phyloP scores from a whole-genome alignment of 2,888 invertebrate genomes.

The Drosophila meridionalis region DNA sequence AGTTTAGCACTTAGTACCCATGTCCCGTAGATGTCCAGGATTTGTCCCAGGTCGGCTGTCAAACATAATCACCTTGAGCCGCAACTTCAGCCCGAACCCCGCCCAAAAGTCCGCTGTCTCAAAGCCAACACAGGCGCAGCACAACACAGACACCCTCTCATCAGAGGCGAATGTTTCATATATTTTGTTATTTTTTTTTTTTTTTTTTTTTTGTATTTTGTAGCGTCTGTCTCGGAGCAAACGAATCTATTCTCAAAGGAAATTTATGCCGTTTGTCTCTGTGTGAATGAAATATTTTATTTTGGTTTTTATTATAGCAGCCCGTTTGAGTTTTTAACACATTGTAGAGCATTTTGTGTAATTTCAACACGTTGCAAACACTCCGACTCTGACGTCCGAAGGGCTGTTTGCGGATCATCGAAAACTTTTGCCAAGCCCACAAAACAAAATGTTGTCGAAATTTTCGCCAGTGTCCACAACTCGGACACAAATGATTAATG shows the following conservation, averaged over 20 bases:
- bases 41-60: conserved; percentile 78
- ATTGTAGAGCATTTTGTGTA: conserved; percentile 69
- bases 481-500: conserved; percentile 80
- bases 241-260: conserved; percentile 78
- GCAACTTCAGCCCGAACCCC: conserved; percentile 36
- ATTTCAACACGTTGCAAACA: conserved; percentile 78
- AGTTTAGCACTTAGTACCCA: conserved; percentile 58
- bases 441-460: conserved; percentile 54
- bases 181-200: conserved; percentile 28
- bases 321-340: conserved; percentile 67
- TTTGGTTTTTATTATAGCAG: conserved; percentile 55
- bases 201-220: conserved; percentile 28
- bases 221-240: conserved; percentile 49
- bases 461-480: conserved; percentile 71
- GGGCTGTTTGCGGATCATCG: conserved; percentile 43
- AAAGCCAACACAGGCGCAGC: background rate
- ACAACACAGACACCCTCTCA: conserved; percentile 45
- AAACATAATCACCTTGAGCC: conserved; percentile 77
- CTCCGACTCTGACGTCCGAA: conserved; percentile 12
- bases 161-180: conserved; percentile 17
- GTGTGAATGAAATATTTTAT: conserved; percentile 79
- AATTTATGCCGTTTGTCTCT: conserved; percentile 75
- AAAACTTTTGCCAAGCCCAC: conserved; percentile 62
- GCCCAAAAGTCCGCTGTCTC: background rate
- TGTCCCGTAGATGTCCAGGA: conserved; percentile 69